A percentile compares a stretch with the other conserved stretches of the same genome.
Evolutionary conservation across 30 jellyfish, hydroid and myxozoan genomes (phyloP).

Genomic region (Sanderia malayensis): DNA sequence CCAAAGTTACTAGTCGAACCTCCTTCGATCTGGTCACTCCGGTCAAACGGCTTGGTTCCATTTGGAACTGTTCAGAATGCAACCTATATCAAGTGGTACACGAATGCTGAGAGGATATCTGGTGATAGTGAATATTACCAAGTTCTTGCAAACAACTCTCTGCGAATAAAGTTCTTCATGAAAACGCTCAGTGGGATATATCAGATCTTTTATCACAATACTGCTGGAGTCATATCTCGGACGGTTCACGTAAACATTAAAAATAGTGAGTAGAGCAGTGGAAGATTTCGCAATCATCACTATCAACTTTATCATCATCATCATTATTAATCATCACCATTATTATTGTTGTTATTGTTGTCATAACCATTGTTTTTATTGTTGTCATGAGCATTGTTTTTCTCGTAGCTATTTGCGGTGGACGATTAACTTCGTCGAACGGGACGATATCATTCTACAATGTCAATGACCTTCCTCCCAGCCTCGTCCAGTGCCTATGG

Average conservation of each 20-base stretch:
- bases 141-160: constrained; percentile 6
- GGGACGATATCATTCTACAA: constrained; percentile 14
- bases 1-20: constrained; percentile 35
- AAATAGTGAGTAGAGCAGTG: constrained; percentile 18
- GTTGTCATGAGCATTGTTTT: too few relatives aligned
- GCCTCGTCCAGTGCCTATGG: constrained; percentile 26
- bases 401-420: constrained; percentile 39
- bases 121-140: neutral
- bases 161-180: constrained; percentile 13
- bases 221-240: constrained; percentile 35
- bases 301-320: too few relatives aligned
- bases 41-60: constrained; percentile 19
- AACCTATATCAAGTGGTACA: constrained; percentile 39
- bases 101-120: constrained; percentile 43
- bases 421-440: neutral
- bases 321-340: too few relatives aligned
- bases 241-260: constrained; percentile 38
- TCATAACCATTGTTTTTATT: too few relatives aligned
- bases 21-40: constrained; percentile 3
- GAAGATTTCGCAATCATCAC: too few relatives aligned
- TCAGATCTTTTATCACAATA: constrained; percentile 31
- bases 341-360: too few relatives aligned
- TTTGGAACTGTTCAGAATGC: constrained; percentile 21
- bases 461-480: neutral
- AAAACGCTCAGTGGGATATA: constrained; percentile 33